A percentile compares a stretch with the other conserved stretches of the same genome.
These are phyloP conservation scores for Micropterix aruncella DNA, from an alignment of 2,888 invertebrate genomes.

Conservation along the genomic window DNA sequence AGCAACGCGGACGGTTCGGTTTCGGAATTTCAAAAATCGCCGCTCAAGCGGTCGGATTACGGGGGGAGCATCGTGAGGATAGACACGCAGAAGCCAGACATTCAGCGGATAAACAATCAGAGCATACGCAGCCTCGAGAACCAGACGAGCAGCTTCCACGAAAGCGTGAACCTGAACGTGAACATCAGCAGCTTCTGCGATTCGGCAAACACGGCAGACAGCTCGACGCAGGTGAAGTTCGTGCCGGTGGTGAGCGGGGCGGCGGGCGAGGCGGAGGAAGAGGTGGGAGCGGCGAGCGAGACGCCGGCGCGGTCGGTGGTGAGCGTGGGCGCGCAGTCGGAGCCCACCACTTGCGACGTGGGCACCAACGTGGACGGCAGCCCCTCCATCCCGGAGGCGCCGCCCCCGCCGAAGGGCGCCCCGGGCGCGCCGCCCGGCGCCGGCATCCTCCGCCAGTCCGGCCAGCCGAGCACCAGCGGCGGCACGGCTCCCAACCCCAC, in stretches of 20 bases:
- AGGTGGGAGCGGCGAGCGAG: neutral
- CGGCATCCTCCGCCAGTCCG: conserved; percentile 43
- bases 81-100: conserved; percentile 36
- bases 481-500: conserved; percentile 46
- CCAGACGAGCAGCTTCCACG: conserved; percentile 10
- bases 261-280: conserved; percentile 16
- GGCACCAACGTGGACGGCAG: conserved; percentile 18
- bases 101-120: conserved; percentile 30
- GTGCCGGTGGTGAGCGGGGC: conserved; percentile 18
- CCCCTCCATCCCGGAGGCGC: conserved; percentile 43
- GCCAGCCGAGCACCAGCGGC: neutral
- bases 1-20: conserved; percentile 46
- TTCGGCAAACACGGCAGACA: conserved; percentile 35
- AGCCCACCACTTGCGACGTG: conserved; percentile 33
- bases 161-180: conserved; percentile 15
- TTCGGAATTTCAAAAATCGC: conserved; percentile 45
- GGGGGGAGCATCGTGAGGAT: conserved; percentile 37
- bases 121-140: conserved; percentile 19
- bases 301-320: conserved; percentile 27
- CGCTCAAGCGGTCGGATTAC: conserved; percentile 20
- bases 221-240: conserved; percentile 36
- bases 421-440: conserved; percentile 32
- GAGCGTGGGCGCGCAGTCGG: conserved; percentile 27
- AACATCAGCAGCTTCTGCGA: conserved; percentile 24
- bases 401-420: conserved; percentile 39